These are phyloP conservation scores for Tachyglossus aculeatus DNA, from an alignment of 2,797 vertebrate species.

Conservation along the genomic window DNA sequence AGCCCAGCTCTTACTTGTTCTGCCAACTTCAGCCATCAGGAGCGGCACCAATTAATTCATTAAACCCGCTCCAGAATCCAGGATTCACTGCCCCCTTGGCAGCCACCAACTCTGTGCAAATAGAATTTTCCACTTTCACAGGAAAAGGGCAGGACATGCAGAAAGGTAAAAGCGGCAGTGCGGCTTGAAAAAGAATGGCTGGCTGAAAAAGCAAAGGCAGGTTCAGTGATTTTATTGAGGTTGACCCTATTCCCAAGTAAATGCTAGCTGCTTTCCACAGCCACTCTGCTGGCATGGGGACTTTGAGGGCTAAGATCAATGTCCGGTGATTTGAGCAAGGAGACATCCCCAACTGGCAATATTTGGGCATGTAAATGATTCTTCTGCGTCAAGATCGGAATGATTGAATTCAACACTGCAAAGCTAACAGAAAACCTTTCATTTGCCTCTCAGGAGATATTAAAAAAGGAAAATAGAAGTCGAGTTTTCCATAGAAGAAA, in stretches of 20 bases:
- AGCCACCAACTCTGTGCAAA: not conserved
- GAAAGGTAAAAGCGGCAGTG: not conserved
- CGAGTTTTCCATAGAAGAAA: slow-evolving; percentile 41
- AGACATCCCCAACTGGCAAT: slow-evolving; percentile 1
- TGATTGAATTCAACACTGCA: not conserved
- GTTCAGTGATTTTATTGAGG: slow-evolving; percentile 48
- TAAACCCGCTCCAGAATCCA: not conserved
- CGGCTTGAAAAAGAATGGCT: slow-evolving; percentile 37
- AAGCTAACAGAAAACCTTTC: slow-evolving; percentile 57
- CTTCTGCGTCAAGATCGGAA: slow-evolving; percentile 19
- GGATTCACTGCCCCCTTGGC: not conserved
- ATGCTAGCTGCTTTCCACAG: not conserved
- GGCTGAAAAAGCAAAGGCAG: slow-evolving; percentile 37
- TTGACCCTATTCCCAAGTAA: slow-evolving; percentile 25
- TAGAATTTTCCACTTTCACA: not conserved
- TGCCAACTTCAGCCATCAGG: not conserved
- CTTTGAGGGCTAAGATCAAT: not conserved
- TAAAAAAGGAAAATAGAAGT: slow-evolving; percentile 28
- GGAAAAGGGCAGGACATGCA: not conserved
- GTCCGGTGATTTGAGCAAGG: slow-evolving; percentile 17
- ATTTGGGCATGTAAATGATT: not conserved
- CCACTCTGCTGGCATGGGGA: slow-evolving; percentile 18
- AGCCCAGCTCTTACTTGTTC: not conserved
- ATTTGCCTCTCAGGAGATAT: slow-evolving; percentile 20
- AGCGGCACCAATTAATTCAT: not conserved